These are phyloP conservation scores for human (Homo sapiens) DNA, from an alignment of 2,113 vertebrate genomes.

Conservation along the genomic window GRCh38 chr2:173585501-173586000, in stretches of 20 bases:
- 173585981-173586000: constrained; percentile 28
- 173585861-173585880: constrained; percentile 55
- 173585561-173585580: constrained; percentile 61
- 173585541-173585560: constrained; percentile 69
- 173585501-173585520: constrained; percentile 56
- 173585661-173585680: constrained; percentile 67
- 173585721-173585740: constrained; percentile 71
- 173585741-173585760: constrained; percentile 70
- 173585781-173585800: constrained; percentile 75
- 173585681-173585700: constrained; percentile 69
- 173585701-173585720: constrained; percentile 61
- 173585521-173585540: constrained; percentile 69
- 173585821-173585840: constrained; percentile 73
- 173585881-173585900: constrained; percentile 58
- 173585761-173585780: constrained; percentile 73
- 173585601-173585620: constrained; percentile 67
- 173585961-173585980: constrained; percentile 39
- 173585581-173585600: constrained; percentile 63
- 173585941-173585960: constrained; percentile 23
- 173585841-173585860: constrained; percentile 65
- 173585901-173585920: constrained; percentile 47
- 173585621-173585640: constrained; percentile 72
- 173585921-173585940: constrained; percentile 1
- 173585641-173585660: constrained; percentile 65
- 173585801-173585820: constrained; percentile 73